These are phyloP conservation scores for Entomobrya proxima DNA, from an alignment of 2,888 invertebrate genomes.

Conservation along the genomic window DNA sequence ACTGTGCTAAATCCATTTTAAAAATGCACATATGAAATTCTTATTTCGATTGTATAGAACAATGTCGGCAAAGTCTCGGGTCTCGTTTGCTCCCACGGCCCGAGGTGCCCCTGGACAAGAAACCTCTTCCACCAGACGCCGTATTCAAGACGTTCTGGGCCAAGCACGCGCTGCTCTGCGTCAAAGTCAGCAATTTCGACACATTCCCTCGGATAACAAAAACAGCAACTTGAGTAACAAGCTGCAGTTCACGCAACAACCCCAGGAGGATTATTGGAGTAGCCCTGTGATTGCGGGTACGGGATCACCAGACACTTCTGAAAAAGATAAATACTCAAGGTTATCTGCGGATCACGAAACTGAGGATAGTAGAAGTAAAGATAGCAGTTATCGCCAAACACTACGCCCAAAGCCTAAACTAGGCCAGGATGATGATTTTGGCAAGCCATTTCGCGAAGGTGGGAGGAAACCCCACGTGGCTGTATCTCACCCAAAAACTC, in stretches of 20 bases:
- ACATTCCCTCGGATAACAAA: background rate
- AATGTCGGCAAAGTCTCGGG: slow-evolving; percentile 32
- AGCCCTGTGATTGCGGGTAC: background rate
- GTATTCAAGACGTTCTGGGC: slow-evolving; percentile 58
- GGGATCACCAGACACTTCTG: background rate
- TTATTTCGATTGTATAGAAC: too few species aligned
- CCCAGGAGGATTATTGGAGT: slow-evolving; percentile 46
- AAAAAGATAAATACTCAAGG: slow-evolving; percentile 4
- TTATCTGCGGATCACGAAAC: background rate
- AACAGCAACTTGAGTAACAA: slow-evolving; percentile 26
- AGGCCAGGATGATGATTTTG: slow-evolving; percentile 21
- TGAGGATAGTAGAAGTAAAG: background rate
- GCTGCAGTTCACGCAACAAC: slow-evolving; percentile 42
- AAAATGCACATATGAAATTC: too few species aligned
- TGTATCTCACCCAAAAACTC: background rate
- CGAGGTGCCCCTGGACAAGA: slow-evolving; percentile 1
- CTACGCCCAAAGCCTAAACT: background rate
- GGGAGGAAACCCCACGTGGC: background rate
- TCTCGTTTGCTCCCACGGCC: background rate
- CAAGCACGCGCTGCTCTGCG: slow-evolving; percentile 58
- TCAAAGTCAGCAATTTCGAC: slow-evolving; percentile 62
- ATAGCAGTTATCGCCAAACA: background rate
- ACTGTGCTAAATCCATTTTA: too few species aligned
- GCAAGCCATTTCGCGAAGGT: slow-evolving; percentile 10
- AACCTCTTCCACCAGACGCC: slow-evolving; percentile 27